Percentiles rank a stretch among this genome's conserved stretches.
Evolutionary conservation across 2,113 vertebrate genomes (phyloP).

Genomic region (Cyphomyrus discorhynchus): DNA sequence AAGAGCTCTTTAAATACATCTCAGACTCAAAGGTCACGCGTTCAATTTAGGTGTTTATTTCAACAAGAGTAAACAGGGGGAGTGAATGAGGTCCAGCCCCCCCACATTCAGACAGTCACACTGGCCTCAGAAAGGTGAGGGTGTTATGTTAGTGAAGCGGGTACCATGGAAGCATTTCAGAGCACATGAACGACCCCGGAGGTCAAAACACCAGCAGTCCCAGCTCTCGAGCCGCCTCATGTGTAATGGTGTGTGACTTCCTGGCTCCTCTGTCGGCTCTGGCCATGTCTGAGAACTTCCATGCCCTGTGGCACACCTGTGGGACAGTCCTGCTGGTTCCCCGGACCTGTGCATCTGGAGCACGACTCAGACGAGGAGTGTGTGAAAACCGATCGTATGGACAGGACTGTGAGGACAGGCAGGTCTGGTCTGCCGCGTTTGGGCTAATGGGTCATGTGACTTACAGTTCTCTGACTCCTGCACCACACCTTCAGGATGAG

Average conservation of each 20-base stretch:
- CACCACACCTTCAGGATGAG: neutral
- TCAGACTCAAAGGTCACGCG: neutral
- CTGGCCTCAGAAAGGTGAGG: neutral
- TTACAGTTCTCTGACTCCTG: neutral
- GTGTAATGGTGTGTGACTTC: neutral
- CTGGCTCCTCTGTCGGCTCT: neutral
- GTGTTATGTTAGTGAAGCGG: neutral
- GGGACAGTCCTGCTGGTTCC: neutral
- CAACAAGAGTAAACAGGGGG: neutral
- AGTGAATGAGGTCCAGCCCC: neutral
- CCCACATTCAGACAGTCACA: neutral
- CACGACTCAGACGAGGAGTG: neutral
- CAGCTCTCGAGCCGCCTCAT: neutral
- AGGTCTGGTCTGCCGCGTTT: neutral
- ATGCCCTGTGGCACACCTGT: neutral
- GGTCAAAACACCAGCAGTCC: neutral
- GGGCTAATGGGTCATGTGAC: neutral
- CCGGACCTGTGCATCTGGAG: neutral
- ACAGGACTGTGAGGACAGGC: neutral
- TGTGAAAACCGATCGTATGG: neutral
- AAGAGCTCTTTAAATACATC: neutral
- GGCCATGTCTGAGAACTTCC: neutral
- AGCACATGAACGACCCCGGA: neutral
- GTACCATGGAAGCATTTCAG: neutral
- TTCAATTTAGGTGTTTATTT: conserved; percentile 1